phyloP scores from a whole-genome alignment of 2,888 invertebrate genomes.

The Sinhomidia bicolor region DNA sequence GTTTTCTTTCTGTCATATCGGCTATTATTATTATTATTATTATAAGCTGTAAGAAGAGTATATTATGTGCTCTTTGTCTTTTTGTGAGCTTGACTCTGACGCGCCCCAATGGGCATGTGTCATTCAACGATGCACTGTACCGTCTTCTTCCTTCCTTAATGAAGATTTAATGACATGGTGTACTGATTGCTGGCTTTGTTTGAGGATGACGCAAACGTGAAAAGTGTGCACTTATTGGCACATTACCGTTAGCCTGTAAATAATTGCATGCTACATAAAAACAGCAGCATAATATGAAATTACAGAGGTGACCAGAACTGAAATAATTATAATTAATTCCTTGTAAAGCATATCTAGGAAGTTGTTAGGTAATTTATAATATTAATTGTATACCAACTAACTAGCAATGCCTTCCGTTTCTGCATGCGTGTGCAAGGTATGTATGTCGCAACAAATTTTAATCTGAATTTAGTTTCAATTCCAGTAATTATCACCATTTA shows the following conservation, averaged over 20 bases:
- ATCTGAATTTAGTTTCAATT: constrained; percentile 43
- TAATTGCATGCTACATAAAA: background rate
- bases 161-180: constrained; percentile 56
- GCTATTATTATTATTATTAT: too few species aligned
- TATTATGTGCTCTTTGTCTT: too few species aligned
- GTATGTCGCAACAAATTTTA: constrained; percentile 21
- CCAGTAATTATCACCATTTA: constrained; percentile 53
- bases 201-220: constrained; percentile 33
- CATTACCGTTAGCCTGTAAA: constrained; percentile 37
- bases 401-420: too few species aligned
- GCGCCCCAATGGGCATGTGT: background rate
- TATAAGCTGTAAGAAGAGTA: too few species aligned
- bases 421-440: background rate
- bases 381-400: too few species aligned
- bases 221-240: constrained; percentile 44
- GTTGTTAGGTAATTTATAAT: background rate
- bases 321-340: background rate
- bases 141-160: constrained; percentile 53
- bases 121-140: background rate
- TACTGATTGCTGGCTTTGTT: constrained; percentile 47
- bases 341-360: constrained; percentile 36
- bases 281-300: background rate
- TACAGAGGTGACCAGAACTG: background rate
- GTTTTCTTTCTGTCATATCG: too few species aligned
- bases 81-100: too few species aligned